Percentiles rank a stretch among this genome's conserved stretches.
Evolutionary conservation across 1,140 invertebrate genomes (phyloP).

Genomic region (Philopotamus ludificatus): DNA sequence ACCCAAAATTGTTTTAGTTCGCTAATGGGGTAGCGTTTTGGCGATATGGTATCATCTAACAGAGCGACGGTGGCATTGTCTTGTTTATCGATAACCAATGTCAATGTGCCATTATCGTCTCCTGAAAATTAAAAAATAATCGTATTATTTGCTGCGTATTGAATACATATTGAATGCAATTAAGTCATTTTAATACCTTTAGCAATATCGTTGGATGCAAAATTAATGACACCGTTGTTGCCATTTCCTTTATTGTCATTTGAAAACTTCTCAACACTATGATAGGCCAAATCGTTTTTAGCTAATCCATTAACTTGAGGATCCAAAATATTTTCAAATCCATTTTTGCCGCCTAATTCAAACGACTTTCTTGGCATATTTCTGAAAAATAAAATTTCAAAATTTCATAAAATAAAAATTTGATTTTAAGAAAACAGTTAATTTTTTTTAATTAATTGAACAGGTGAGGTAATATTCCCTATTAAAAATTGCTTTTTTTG

Average conservation of each 20-base stretch:
- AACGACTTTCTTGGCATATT: conserved; percentile 47
- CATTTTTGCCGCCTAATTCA: conserved; percentile 63
- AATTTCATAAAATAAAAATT: no score
- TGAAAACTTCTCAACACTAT: conserved; percentile 49
- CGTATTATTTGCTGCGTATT: no score
- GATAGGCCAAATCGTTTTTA: conserved; percentile 50
- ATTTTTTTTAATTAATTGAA: no score
- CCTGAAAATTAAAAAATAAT: conserved; percentile 1
- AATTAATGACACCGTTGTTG: conserved; percentile 57
- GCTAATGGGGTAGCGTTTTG: conserved; percentile 72
- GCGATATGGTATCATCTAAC: conserved; percentile 62
- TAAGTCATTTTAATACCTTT: conserved; percentile 53
- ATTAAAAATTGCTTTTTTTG: no score
- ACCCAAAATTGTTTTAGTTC: conserved; percentile 80
- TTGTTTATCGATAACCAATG: conserved; percentile 60
- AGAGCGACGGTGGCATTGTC: conserved; percentile 67
- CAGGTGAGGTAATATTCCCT: no score
- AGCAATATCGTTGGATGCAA: conserved; percentile 66
- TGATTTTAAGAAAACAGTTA: neutral
- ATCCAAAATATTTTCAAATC: conserved; percentile 49
- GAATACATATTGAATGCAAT: neutral
- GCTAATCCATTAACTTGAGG: conserved; percentile 46
- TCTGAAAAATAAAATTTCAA: conserved; percentile 13
- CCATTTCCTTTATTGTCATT: conserved; percentile 47
- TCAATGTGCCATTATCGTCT: conserved; percentile 56